Conservation (phyloP, 2,888 invertebrate genomes). For the Hermaeophaga mercurialis region DNA sequence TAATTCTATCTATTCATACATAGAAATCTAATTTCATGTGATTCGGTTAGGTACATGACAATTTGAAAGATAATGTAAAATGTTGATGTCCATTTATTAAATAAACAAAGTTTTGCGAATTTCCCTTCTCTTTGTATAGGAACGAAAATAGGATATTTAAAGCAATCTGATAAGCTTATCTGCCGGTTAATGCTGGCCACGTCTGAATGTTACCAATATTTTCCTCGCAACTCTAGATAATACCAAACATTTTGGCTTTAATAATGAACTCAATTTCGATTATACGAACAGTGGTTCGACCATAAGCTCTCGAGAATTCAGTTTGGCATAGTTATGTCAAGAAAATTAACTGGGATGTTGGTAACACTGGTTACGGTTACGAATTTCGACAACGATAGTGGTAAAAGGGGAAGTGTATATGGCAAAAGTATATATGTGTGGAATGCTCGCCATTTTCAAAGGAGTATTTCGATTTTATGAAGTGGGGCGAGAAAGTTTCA, state of each 20-base stretch:
- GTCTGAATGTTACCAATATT: slow-evolving; percentile 20
- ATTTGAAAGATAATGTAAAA: too few relatives aligned
- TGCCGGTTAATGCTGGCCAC: slow-evolving; percentile 16
- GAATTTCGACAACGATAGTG: neutral
- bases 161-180: slow-evolving; percentile 16
- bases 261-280: slow-evolving; percentile 48
- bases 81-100: too few relatives aligned
- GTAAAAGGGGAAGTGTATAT: neutral
- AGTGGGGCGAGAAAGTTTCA: too few relatives aligned
- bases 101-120: too few relatives aligned
- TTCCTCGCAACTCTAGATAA: slow-evolving; percentile 20
- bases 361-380: slow-evolving; percentile 19
- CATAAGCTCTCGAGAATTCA: slow-evolving; percentile 38
- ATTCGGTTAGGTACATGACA: too few relatives aligned
- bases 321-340: slow-evolving; percentile 43
- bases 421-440: neutral
- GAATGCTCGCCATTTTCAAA: slow-evolving; percentile 19
- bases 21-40: too few relatives aligned
- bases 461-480: slow-evolving; percentile 10
- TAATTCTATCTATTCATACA: too few relatives aligned
- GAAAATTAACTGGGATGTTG: slow-evolving; percentile 40
- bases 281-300: slow-evolving; percentile 45
- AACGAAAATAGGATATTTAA: too few relatives aligned
- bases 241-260: slow-evolving; percentile 36
- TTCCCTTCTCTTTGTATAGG: too few relatives aligned